Base-by-base conservation (phyloP, 1,140 invertebrate genomes). In the Heliconius himera region DNA sequence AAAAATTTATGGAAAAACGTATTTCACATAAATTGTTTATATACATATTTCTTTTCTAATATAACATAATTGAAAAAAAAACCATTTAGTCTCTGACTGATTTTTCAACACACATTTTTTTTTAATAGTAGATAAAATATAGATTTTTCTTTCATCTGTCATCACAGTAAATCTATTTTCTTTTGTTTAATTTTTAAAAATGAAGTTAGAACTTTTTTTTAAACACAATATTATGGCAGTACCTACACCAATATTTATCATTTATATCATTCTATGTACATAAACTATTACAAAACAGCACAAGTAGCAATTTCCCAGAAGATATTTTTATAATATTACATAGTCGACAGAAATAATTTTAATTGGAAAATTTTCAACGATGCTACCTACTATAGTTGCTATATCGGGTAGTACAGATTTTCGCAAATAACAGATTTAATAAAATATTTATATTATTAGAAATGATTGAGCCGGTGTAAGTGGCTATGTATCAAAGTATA, bases 381-480 rank as follows among this genome's bases (percentile, higher is more conserved):
- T 76, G 20, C 29, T 71, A 36, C 72, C 41, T 72, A 49, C 41
- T 72, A 74, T 81, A 76, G 66, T 33, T 74, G 29, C 22, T 41
- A 36, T 16, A 16, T 26, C 36, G 54, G 20, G 13, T 22, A 29
- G 9, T 38, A 73, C 49, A 46, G 33, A 80, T 80, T 76, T 71
- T 73, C 16, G 54, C 66, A 78, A 81, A 78, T 76, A 76, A 74
- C 74, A 70, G 38, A 80, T 83, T 78, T 46, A 71, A 82, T 80
- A 80, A 82, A 84, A 82, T 82, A 82, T 82, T 84, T 82, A 82
- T 76, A 71, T 84, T 82, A 82, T 76, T 73, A 75, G 60, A 76
- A 80, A 80, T 80, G 73, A 81, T 84, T 84, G 60, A 51, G 73
- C 51, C 56, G 78, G 82, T 73, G 78, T 80, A 79, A 81, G 82